Percentiles rank a stretch among this genome's conserved stretches.
Conservation (phyloP, 2,113 vertebrate genomes). For the Ramphastos sulfuratus region DNA sequence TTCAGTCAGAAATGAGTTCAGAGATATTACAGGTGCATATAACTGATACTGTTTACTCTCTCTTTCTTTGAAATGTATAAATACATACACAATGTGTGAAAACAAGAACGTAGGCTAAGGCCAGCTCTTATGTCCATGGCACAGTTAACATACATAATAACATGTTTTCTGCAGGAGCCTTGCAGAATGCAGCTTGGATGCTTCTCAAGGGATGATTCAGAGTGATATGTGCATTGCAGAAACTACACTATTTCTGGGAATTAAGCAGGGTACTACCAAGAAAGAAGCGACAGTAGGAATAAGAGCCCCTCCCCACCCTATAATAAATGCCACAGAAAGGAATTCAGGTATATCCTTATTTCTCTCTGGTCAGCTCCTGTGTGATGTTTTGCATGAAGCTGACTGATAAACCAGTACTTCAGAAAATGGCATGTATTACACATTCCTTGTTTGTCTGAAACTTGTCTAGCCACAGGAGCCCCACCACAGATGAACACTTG, state of each 20-base stretch:
- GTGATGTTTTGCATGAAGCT: background rate
- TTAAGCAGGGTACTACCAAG: background rate
- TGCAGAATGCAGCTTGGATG: background rate
- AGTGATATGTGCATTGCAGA: background rate
- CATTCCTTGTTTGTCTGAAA: background rate
- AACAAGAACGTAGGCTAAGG: background rate
- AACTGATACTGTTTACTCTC: background rate
- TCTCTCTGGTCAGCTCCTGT: background rate
- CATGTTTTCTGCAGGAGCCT: background rate
- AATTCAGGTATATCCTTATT: background rate
- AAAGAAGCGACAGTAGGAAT: background rate
- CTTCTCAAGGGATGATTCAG: background rate
- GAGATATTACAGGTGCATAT: background rate
- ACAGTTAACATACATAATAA: background rate
- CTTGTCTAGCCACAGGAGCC: background rate
- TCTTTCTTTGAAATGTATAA: background rate
- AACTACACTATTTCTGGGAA: background rate
- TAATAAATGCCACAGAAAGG: background rate
- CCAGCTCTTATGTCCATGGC: background rate
- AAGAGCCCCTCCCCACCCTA: background rate
- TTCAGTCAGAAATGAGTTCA: background rate
- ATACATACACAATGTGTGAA: background rate
- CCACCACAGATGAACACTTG: background rate
- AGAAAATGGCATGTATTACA: background rate
- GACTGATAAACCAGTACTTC: background rate